Conservation (phyloP, 2,113 vertebrate genomes). For the Mobula hypostoma region DNA sequence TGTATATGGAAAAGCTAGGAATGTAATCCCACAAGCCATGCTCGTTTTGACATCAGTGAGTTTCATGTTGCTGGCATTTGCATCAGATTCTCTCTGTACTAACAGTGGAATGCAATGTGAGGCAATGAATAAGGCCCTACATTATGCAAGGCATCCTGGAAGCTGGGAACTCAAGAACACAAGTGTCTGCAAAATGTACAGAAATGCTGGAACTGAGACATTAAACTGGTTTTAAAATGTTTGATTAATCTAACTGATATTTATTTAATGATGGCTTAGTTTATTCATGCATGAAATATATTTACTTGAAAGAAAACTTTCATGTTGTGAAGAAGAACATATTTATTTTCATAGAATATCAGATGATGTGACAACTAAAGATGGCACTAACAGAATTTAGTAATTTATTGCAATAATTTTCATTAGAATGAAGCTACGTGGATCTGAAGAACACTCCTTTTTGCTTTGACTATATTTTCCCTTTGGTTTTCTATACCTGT, state of each 20-base stretch:
- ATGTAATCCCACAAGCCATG: neutral
- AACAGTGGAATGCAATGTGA: neutral
- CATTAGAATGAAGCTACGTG: neutral
- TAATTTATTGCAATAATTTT: neutral
- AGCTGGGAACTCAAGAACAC: neutral
- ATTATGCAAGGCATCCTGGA: neutral
- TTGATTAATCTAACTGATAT: neutral
- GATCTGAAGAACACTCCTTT: neutral
- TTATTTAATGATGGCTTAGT: neutral
- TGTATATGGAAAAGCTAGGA: neutral
- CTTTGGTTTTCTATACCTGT: neutral
- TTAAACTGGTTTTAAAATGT: neutral
- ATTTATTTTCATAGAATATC: neutral
- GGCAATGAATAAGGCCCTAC: neutral
- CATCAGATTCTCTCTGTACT: neutral
- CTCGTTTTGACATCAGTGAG: neutral
- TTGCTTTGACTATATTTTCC: neutral
- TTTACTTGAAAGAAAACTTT: neutral
- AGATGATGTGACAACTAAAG: neutral
- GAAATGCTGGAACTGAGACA: neutral
- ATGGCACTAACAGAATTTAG: neutral
- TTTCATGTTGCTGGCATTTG: neutral
- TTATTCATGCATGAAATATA: neutral
- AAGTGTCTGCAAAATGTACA: neutral
- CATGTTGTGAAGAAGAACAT: neutral